Conservation (phyloP, 2,113 vertebrate species). For the Dunckerocampus dactyliophorus region DNA sequence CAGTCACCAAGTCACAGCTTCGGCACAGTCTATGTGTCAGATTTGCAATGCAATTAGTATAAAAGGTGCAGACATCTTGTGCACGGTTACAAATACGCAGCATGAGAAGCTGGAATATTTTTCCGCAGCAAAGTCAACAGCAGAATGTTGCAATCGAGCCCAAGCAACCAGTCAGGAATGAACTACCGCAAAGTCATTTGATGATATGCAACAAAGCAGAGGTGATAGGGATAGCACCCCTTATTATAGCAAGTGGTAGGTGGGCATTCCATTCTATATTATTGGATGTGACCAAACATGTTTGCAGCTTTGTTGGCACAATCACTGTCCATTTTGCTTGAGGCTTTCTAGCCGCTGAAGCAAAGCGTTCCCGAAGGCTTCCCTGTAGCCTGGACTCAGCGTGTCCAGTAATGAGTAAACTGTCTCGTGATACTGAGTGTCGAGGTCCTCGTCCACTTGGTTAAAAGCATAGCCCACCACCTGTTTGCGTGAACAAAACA, state of each 20-base stretch:
- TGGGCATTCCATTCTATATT: constrained; percentile 12
- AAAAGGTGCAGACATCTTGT: constrained; percentile 27
- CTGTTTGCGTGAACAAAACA: constrained; percentile 56
- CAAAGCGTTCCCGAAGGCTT: constrained; percentile 93
- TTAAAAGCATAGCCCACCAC: constrained; percentile 91
- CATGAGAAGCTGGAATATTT: constrained; percentile 22
- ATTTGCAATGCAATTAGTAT: background rate
- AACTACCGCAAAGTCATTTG: constrained; percentile 28
- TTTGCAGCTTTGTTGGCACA: background rate
- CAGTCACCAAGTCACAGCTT: constrained; percentile 27
- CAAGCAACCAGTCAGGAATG: constrained; percentile 26
- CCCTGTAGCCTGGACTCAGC: constrained; percentile 92
- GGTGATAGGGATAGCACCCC: constrained; percentile 12
- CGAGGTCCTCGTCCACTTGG: constrained; percentile 81
- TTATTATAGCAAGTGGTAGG: constrained; percentile 25
- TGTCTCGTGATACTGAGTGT: constrained; percentile 89
- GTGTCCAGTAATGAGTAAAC: constrained; percentile 94
- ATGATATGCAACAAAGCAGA: constrained; percentile 38
- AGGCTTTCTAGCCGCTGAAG: constrained; percentile 90
- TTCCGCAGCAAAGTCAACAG: constrained; percentile 44
- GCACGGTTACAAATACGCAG: constrained; percentile 8
- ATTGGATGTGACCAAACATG: constrained; percentile 28
- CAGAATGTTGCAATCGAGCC: constrained; percentile 25
- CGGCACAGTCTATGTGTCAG: constrained; percentile 15
- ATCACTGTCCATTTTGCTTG: constrained; percentile 81